These are phyloP conservation scores for Lophura swinhoii DNA, from an alignment of 2,797 vertebrate genomes.

Conservation along the genomic window DNA sequence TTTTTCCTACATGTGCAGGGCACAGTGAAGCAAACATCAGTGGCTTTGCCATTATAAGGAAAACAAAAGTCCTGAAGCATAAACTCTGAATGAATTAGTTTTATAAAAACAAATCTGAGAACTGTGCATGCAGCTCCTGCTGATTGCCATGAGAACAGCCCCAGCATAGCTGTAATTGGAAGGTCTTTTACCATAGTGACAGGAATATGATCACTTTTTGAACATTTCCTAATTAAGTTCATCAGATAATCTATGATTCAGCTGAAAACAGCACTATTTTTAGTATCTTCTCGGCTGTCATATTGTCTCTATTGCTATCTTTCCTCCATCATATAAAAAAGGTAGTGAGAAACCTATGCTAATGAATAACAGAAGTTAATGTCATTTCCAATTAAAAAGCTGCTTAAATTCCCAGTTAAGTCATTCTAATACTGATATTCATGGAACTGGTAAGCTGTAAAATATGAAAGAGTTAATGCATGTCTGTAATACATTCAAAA, in stretches of 20 bases:
- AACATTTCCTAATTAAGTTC: constrained; percentile 13
- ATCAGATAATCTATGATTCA: neutral
- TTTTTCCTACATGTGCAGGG: neutral
- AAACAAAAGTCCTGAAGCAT: neutral
- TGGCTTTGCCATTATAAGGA: neutral
- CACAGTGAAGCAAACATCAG: constrained; percentile 1
- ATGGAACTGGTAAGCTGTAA: neutral
- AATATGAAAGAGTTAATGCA: neutral
- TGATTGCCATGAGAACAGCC: neutral
- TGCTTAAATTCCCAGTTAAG: neutral
- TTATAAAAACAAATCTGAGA: neutral
- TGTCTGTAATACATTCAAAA: neutral
- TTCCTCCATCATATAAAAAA: neutral
- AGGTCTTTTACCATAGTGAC: neutral
- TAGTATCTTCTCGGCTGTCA: neutral
- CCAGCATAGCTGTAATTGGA: neutral
- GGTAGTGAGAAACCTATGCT: neutral
- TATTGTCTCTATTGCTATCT: neutral
- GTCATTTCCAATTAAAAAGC: neutral
- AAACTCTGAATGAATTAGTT: neutral
- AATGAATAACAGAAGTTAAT: neutral
- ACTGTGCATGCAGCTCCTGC: neutral
- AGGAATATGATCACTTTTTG: neutral
- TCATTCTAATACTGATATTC: neutral
- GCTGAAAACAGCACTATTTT: neutral